Evolutionary conservation across 2,113 vertebrate species (phyloP).

Genomic region (Balaeniceps rex): DNA sequence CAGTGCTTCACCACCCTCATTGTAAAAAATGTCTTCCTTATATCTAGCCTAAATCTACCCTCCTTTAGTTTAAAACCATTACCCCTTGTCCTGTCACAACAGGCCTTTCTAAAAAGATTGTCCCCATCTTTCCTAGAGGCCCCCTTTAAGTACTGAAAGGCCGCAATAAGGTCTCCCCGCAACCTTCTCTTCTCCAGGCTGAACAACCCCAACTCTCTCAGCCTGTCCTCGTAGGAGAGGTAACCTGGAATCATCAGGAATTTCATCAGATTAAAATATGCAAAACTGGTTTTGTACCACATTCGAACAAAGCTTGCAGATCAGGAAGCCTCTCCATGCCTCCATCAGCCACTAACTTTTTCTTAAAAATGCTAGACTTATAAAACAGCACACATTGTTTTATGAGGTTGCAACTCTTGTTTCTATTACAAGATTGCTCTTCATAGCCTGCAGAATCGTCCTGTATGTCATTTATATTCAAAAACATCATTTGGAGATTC

Average conservation of each 20-base stretch:
- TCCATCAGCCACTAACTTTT: not conserved
- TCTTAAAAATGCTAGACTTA: not conserved
- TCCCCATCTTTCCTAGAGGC: no score
- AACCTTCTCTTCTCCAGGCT: no score
- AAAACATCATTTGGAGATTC: not conserved
- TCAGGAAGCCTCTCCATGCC: not conserved
- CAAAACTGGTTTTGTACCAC: not conserved
- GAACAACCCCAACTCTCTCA: no score
- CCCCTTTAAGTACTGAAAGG: no score
- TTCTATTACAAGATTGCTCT: not conserved
- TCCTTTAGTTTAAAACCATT: no score
- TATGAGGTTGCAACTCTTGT: not conserved
- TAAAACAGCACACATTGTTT: not conserved
- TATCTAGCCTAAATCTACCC: no score
- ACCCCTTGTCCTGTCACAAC: no score
- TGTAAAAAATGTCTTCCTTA: no score
- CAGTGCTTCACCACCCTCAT: no score
- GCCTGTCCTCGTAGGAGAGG: no score
- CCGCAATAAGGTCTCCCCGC: no score
- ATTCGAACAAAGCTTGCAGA: not conserved
- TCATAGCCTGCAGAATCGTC: not conserved
- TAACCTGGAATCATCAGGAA: not conserved
- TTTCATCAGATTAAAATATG: not conserved
- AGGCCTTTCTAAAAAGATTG: no score
- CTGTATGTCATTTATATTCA: not conserved